Evolutionary conservation across 2,797 vertebrate species (phyloP), one percentile per base, ranked within the genome.

Genomic region (Diplodus puntazzo): DNA sequence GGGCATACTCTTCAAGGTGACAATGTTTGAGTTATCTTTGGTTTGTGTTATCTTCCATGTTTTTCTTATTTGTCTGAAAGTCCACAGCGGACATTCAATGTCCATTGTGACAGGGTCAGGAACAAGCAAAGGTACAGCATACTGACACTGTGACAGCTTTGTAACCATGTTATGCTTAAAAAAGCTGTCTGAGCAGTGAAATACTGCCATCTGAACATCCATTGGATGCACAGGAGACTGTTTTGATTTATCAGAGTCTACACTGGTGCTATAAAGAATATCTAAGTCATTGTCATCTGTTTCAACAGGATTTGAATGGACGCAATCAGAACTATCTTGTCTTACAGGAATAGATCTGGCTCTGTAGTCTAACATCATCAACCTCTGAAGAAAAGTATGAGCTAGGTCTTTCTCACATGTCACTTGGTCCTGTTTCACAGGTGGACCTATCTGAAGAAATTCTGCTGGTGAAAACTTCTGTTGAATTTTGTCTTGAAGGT

Each of bases 71-170:
- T 89, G 83, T 62, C 81, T 82, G 17, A 92, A 84, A 23, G 89
- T 93, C 94, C 93, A 95, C 27, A 96, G 82, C 57, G 88, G 91
- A 65, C 92, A 94, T 42, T 95, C 91, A 20, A 94, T 88, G 13
- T 64, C 46, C 17, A 64, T 66, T 39, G 79, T 87, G 59, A 88
- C 72, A 0, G 93, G 94, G 58, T 92, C 84, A 30, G 94, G 95
- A 30, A 96, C 91, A 62, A 96, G 78, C 27, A 97, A 83, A 27
- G 96, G 95, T 11, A 97, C 86, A 0, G 95, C 95, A 18, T 94
- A 95, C 77, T 95, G 95, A 87, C 95, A 91, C 62, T 88, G 77
- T 42, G 92, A 67, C 6, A 94, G 75, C 57, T 96, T 96, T 16
- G 69, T 92, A 0, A 89, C 73, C 20, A 96, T 77, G 63, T 85